These are phyloP conservation scores for Pipistrellus kuhlii DNA, from an alignment of 2,797 vertebrate species.

Conservation along the genomic window DNA sequence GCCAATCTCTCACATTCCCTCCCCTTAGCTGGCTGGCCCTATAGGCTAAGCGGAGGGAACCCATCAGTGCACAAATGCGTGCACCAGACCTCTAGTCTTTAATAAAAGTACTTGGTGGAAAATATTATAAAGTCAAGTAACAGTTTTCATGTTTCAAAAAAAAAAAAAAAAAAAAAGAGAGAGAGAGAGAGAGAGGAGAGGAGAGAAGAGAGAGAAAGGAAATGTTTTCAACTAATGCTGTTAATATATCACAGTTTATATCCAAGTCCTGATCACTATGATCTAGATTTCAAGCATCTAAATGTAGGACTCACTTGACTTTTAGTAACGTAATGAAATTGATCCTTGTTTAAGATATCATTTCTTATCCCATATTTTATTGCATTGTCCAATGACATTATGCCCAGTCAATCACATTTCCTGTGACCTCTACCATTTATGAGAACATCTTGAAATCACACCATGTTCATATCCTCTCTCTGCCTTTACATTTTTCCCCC, in stretches of 20 bases:
- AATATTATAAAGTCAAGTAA: not conserved
- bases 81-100: not conserved
- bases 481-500: not conserved
- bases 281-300: not conserved
- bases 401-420: not conserved
- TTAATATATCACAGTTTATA: not conserved
- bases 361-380: not conserved
- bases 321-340: not conserved
- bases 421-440: not conserved
- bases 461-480: accelerated
- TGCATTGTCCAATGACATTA: accelerated
- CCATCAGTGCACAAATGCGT: too few species aligned
- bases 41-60: too few species aligned
- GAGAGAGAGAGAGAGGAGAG: too few species aligned
- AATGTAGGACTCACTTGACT: not conserved
- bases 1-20: too few species aligned
- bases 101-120: not conserved
- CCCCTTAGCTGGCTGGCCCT: too few species aligned
- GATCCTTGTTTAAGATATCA: not conserved
- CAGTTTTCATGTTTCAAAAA: not conserved
- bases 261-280: not conserved
- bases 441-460: not conserved
- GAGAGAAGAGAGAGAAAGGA: not conserved
- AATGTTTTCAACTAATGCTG: not conserved
- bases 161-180: too few species aligned